Percentiles rank a stretch among this genome's conserved stretches.
Conservation (phyloP, 2,888 invertebrate species). For the Agriopis leucophaearia region DNA sequence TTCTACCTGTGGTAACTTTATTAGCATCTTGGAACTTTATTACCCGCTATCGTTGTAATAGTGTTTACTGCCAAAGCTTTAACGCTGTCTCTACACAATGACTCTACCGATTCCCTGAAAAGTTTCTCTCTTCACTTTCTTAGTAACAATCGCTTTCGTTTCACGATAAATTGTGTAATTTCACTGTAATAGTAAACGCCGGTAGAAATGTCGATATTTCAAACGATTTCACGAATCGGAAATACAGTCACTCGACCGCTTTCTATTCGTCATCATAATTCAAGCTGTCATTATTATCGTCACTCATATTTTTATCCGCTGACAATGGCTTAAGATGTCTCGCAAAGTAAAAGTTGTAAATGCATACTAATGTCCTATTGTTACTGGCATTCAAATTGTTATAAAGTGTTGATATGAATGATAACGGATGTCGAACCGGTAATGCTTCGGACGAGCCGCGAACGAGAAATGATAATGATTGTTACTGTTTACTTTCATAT, state of each 20-base stretch:
- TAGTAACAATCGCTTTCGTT: conserved; percentile 37
- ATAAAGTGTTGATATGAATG: conserved; percentile 59
- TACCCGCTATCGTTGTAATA: conserved; percentile 19
- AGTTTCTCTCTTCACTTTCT: conserved; percentile 33
- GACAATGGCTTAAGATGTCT: conserved; percentile 65
- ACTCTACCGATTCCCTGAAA: conserved; percentile 24
- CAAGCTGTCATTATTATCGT: conserved; percentile 62
- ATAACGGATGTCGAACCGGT: conserved; percentile 58
- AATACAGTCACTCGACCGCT: conserved; percentile 56
- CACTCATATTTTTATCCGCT: conserved; percentile 58
- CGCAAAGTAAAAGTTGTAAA: conserved; percentile 72
- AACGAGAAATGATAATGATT: conserved; percentile 52
- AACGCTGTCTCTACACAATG: conserved; percentile 9
- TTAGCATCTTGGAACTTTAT: conserved; percentile 37
- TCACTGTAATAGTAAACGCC: conserved; percentile 39
- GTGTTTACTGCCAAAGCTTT: conserved; percentile 19
- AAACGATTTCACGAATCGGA: conserved; percentile 52
- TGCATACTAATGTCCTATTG: conserved; percentile 73
- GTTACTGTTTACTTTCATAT: conserved; percentile 54
- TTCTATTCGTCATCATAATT: conserved; percentile 68
- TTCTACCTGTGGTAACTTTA: conserved; percentile 34
- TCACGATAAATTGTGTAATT: conserved; percentile 43
- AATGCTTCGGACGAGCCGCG: conserved; percentile 47
- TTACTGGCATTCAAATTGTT: conserved; percentile 64
- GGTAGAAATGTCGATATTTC: conserved; percentile 45